A percentile compares a stretch with the other conserved stretches of the same genome.
phyloP scores from a whole-genome alignment of 2,113 vertebrate species.

The Sinocyclocheilus maitianheensis region DNA sequence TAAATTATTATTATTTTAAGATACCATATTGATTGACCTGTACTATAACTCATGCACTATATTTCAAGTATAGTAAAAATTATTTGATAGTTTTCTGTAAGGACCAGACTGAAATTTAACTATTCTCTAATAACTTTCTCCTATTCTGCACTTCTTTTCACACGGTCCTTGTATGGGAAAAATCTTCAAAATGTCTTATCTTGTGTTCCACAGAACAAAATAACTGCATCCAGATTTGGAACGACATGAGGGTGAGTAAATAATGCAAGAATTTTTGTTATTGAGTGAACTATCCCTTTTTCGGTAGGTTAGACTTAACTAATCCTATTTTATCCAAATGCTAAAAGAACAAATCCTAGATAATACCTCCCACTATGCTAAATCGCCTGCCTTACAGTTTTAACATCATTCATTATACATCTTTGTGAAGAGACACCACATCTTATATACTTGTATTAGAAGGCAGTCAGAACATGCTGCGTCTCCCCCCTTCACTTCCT shows the following conservation, averaged over 20 bases:
- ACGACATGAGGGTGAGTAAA: constrained; percentile 22
- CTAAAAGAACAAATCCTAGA: constrained; percentile 32
- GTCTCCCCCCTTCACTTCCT: neutral
- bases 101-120: neutral
- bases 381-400: constrained; percentile 3
- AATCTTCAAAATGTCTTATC: neutral
- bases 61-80: neutral
- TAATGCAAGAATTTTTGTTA: neutral
- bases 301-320: neutral
- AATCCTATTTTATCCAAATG: neutral
- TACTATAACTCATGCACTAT: neutral
- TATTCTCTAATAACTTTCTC: neutral
- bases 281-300: neutral
- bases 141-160: neutral
- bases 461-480: neutral
- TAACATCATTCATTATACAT: constrained; percentile 41
- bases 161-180: neutral
- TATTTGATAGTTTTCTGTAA: neutral
- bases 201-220: constrained; percentile 1
- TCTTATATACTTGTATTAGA: neutral
- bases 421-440: constrained; percentile 20
- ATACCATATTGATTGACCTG: neutral
- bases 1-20: no score
- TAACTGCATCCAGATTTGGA: neutral
- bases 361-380: constrained; percentile 24